phyloP scores from a whole-genome alignment of 2,113 vertebrate species.

The Perccottus glenii region DNA sequence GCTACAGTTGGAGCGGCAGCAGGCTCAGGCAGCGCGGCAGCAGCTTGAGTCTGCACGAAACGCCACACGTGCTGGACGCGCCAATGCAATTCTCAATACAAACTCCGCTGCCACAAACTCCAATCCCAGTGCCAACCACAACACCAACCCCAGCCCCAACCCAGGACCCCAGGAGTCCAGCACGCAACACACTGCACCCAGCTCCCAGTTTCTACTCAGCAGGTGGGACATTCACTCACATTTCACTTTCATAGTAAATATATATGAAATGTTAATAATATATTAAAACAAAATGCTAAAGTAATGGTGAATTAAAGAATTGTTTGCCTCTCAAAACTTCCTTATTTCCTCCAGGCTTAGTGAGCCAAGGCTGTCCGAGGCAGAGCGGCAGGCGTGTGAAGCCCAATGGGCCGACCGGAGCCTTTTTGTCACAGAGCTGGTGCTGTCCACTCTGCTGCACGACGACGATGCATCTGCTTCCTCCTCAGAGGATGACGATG shows the following conservation, averaged over 20 bases:
- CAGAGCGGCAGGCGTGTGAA: constrained; percentile 92
- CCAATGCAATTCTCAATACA: constrained; percentile 89
- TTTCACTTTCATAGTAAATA: background rate
- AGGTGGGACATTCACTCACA: constrained; percentile 75
- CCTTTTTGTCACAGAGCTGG: constrained; percentile 97
- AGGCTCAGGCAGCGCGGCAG: constrained; percentile 95
- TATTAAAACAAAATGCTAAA: no score
- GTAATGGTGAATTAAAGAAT: no score
- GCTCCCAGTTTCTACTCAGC: constrained; percentile 96
- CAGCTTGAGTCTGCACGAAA: constrained; percentile 96
- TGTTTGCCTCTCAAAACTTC: no score
- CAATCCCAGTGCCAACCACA: constrained; percentile 86
- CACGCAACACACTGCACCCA: constrained; percentile 78
- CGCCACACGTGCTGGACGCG: constrained; percentile 87
- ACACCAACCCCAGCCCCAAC: constrained; percentile 82
- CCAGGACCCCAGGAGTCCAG: constrained; percentile 60
- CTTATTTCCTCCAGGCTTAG: constrained; percentile 84
- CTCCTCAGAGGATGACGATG: constrained; percentile 93
- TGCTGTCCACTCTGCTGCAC: constrained; percentile 95
- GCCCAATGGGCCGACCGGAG: constrained; percentile 94
- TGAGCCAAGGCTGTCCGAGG: constrained; percentile 95
- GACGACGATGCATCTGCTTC: constrained; percentile 84
- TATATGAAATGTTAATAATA: no score
- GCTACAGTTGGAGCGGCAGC: constrained; percentile 94
- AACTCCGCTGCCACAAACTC: constrained; percentile 85